Percentiles rank a stretch among this genome's conserved stretches.
phyloP scores from a whole-genome alignment of 1,140 invertebrate genomes.

The Philaenus spumarius region DNA sequence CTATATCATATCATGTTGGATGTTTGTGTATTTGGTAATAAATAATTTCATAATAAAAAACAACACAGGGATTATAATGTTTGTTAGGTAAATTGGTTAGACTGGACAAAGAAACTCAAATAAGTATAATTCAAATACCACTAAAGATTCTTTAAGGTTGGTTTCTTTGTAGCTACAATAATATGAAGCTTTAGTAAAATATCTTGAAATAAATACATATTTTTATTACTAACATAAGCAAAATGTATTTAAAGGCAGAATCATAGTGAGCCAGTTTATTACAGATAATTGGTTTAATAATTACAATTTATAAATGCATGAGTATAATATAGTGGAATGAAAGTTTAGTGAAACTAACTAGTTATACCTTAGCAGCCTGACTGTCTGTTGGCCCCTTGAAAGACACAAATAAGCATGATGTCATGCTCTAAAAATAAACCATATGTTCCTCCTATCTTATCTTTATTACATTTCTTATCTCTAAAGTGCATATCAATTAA shows the following conservation, averaged over 20 bases:
- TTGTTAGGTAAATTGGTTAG: no score
- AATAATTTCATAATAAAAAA: no score
- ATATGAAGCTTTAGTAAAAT: conserved; percentile 9
- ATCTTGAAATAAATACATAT: not conserved
- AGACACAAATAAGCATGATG: not conserved
- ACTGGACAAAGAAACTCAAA: no score
- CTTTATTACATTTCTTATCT: conserved; percentile 10
- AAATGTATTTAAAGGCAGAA: no score
- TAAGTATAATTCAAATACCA: no score
- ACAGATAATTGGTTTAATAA: not conserved
- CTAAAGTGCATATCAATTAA: conserved; percentile 13
- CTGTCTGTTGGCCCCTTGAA: not conserved
- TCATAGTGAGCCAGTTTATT: no score
- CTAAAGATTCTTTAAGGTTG: not conserved
- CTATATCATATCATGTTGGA: no score
- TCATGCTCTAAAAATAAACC: not conserved
- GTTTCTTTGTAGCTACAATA: conserved; percentile 1
- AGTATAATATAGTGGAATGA: not conserved
- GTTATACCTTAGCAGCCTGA: not conserved
- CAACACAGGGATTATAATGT: no score
- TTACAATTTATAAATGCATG: not conserved
- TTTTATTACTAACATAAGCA: no score
- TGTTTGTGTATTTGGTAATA: no score
- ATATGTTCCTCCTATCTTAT: not conserved
- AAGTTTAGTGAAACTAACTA: no score